Evolutionary conservation across 2,888 invertebrate species (phyloP).

Genomic region (Uropetala carovei): DNA sequence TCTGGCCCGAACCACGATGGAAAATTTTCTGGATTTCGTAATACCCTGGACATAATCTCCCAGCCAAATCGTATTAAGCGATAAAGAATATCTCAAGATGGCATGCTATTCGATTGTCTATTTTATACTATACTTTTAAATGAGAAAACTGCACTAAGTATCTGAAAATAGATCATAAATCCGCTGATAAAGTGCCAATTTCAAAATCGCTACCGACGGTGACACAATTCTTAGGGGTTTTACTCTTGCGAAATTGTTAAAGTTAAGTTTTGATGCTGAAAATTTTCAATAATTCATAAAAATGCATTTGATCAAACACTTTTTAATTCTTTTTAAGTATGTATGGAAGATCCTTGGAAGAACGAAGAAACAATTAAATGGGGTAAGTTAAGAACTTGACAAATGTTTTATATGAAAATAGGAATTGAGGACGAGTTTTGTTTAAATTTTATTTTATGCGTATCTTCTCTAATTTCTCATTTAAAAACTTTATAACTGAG

Average conservation of each 20-base stretch:
- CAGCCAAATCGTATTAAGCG: constrained; percentile 13
- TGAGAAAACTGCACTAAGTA: neutral
- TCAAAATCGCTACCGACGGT: neutral
- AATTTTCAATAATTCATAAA: too few relatives aligned
- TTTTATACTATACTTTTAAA: neutral
- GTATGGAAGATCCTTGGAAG: too few relatives aligned
- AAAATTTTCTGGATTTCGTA: constrained; percentile 53
- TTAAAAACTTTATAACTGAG: neutral
- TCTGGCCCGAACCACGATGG: constrained; percentile 53
- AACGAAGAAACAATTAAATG: too few relatives aligned
- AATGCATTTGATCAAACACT: too few relatives aligned
- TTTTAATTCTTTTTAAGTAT: too few relatives aligned
- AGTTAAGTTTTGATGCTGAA: too few relatives aligned
- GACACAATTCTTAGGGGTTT: neutral
- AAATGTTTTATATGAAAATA: too few relatives aligned
- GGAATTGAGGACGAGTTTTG: too few relatives aligned
- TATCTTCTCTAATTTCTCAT: neutral
- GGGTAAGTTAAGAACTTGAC: too few relatives aligned
- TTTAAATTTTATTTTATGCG: neutral
- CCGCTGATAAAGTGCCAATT: neutral
- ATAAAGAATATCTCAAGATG: constrained; percentile 2
- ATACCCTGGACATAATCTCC: constrained; percentile 41
- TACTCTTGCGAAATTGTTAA: too few relatives aligned
- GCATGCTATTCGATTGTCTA: neutral
- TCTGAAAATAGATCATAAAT: neutral